Conservation (phyloP, 2,888 invertebrate genomes). For the Cynaeus angustus region DNA sequence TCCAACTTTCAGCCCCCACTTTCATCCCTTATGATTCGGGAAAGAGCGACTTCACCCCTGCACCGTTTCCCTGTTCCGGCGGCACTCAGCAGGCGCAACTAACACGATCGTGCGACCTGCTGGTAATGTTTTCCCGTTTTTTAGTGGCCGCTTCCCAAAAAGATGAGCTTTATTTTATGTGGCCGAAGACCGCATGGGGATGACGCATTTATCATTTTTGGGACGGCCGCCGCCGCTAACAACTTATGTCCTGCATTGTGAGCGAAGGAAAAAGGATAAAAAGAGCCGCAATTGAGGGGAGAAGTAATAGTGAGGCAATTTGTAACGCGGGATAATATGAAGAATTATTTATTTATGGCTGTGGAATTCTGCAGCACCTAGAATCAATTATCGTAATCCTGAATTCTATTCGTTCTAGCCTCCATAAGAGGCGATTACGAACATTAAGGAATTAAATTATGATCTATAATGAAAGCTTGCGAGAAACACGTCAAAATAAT, state of each 20-base stretch:
- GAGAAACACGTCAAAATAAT: constrained; percentile 56
- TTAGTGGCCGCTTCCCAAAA: constrained; percentile 66
- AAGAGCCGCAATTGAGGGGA: constrained; percentile 10
- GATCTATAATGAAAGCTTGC: constrained; percentile 44
- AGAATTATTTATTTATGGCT: neutral
- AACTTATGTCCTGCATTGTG: constrained; percentile 64
- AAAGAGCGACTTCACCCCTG: constrained; percentile 52
- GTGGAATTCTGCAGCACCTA: constrained; percentile 40
- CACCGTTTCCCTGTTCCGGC: constrained; percentile 64
- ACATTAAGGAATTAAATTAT: constrained; percentile 48
- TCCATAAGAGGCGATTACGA: constrained; percentile 33
- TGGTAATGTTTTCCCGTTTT: constrained; percentile 72
- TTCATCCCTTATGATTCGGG: constrained; percentile 32
- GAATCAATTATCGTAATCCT: constrained; percentile 44
- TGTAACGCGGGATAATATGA: too few species aligned
- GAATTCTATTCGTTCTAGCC: constrained; percentile 39
- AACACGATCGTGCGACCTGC: constrained; percentile 72
- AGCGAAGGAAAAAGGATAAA: constrained; percentile 17
- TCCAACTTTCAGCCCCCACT: constrained; percentile 49
- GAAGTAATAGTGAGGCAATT: constrained; percentile 10
- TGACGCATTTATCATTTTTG: constrained; percentile 67
- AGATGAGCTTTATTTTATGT: constrained; percentile 65
- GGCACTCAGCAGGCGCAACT: constrained; percentile 68
- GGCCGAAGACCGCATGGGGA: constrained; percentile 68
- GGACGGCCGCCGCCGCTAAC: constrained; percentile 57